A percentile compares a stretch with the other conserved stretches of the same genome.
Evolutionary conservation across 2,113 vertebrate species (phyloP).

Genomic region (Indri indri): DNA sequence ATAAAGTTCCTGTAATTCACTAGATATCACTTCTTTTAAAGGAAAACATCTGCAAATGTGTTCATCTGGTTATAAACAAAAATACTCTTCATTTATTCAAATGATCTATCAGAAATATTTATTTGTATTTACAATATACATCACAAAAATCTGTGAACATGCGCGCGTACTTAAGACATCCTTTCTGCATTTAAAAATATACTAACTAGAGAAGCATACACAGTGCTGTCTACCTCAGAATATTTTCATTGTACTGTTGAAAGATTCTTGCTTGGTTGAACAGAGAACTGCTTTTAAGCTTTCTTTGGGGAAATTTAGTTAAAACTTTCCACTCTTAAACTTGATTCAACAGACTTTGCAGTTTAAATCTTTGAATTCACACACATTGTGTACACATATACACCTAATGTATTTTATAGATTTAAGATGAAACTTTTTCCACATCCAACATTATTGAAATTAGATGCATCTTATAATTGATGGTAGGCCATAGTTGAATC

Average conservation of each 20-base stretch:
- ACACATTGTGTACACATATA: background rate
- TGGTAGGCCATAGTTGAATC: background rate
- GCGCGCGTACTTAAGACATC: slow-evolving; percentile 24
- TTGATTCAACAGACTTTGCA: background rate
- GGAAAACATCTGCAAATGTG: slow-evolving; percentile 48
- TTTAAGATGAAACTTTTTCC: background rate
- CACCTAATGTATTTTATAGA: background rate
- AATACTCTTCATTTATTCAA: slow-evolving; percentile 45
- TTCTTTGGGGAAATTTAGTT: slow-evolving; percentile 12
- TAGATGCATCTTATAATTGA: background rate
- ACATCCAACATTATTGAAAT: background rate
- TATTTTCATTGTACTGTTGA: slow-evolving; percentile 42
- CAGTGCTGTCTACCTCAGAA: background rate
- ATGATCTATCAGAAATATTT: background rate
- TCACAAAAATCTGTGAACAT: slow-evolving; percentile 38
- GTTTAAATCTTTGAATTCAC: background rate
- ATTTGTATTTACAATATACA: slow-evolving; percentile 26
- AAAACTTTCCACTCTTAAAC: slow-evolving; percentile 50
- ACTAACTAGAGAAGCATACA: background rate
- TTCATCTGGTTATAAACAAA: slow-evolving; percentile 63
- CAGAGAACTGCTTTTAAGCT: slow-evolving; percentile 7
- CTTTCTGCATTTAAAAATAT: slow-evolving; percentile 62
- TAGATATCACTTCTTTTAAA: slow-evolving; percentile 47
- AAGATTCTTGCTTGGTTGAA: slow-evolving; percentile 42
- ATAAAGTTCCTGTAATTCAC: slow-evolving; percentile 66